phyloP scores from a whole-genome alignment of 1,140 invertebrate species.

The Tenebrio molitor region DNA sequence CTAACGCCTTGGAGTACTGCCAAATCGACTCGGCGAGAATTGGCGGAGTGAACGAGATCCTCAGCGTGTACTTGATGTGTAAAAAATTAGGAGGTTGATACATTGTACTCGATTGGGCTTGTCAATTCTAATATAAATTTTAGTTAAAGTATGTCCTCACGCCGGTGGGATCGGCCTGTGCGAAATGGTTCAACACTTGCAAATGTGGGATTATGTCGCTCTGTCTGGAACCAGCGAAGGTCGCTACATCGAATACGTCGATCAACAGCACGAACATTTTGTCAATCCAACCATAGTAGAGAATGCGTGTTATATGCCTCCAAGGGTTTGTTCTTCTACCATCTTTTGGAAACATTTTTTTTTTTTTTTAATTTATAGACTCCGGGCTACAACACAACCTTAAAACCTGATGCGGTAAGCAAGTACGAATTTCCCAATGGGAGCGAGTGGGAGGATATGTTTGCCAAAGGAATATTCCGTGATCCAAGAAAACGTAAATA shows the following conservation, averaged over 20 bases:
- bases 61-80: conserved; percentile 92
- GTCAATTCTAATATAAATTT: no score
- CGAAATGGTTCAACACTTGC: conserved; percentile 93
- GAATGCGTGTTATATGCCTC: conserved; percentile 81
- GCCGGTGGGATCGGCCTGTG: conserved; percentile 93
- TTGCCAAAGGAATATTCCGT: conserved; percentile 64
- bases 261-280: conserved; percentile 91
- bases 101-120: no score
- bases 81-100: conserved; percentile 77
- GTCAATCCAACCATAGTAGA: conserved; percentile 77
- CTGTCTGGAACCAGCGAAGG: conserved; percentile 79
- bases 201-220: conserved; percentile 88
- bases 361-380: conserved; percentile 66
- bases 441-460: conserved; percentile 79
- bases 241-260: conserved; percentile 87
- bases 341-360: not conserved
- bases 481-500: conserved; percentile 59
- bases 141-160: conserved; percentile 94
- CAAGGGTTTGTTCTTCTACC: conserved; percentile 70
- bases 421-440: conserved; percentile 84
- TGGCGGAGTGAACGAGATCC: conserved; percentile 90
- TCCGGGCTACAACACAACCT: conserved; percentile 85
- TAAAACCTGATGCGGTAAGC: conserved; percentile 76
- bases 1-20: conserved; percentile 85
- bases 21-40: conserved; percentile 92